Conservation (phyloP, 2,113 vertebrate genomes). For the Epinephelus lanceolatus region DNA sequence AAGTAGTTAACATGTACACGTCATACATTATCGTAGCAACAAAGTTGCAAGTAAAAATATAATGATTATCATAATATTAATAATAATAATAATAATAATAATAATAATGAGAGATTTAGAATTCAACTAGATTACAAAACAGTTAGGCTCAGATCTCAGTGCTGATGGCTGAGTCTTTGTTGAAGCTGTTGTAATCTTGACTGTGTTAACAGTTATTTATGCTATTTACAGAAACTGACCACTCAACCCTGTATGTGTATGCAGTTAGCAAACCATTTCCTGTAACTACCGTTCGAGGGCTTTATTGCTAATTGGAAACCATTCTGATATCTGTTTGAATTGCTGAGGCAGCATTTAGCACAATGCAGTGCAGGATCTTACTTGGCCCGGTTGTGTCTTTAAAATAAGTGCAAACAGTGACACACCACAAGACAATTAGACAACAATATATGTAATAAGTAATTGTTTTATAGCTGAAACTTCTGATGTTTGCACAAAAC, state of each 20-base stretch:
- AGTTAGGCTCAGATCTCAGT: neutral
- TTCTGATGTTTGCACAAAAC: neutral
- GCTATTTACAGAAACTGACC: neutral
- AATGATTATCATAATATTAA: conserved; percentile 1
- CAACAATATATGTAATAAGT: neutral
- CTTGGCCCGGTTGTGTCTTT: neutral
- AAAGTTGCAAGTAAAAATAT: conserved; percentile 13
- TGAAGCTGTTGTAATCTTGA: neutral
- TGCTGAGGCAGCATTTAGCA: conserved; percentile 29
- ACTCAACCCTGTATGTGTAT: neutral
- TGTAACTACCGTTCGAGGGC: neutral
- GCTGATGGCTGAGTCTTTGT: neutral
- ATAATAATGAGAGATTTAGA: too few relatives aligned
- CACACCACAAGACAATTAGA: neutral
- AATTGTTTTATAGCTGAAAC: neutral
- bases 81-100: neutral
- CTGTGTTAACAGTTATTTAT: neutral
- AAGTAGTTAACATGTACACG: conserved; percentile 70
- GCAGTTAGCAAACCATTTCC: neutral
- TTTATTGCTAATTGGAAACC: conserved; percentile 25
- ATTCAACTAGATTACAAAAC: neutral
- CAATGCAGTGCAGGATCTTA: neutral
- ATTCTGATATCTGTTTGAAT: conserved; percentile 12
- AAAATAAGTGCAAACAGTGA: neutral
- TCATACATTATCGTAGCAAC: neutral